These are phyloP conservation scores for Encarsia formosa DNA, from an alignment of 2,888 invertebrate genomes.

Conservation along the genomic window DNA sequence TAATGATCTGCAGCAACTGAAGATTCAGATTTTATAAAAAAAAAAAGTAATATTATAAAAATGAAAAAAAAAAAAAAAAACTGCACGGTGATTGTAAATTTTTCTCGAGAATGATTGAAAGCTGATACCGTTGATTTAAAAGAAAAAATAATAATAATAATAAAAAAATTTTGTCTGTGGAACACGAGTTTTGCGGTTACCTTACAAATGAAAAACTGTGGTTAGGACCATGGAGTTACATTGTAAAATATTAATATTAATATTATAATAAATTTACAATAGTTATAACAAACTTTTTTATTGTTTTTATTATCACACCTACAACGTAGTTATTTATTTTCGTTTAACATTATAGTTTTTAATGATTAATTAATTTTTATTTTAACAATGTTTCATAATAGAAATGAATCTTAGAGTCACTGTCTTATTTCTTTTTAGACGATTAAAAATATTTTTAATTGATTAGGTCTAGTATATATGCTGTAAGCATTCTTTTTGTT, in stretches of 20 bases:
- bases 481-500: no score
- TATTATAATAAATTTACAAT: constrained; percentile 31
- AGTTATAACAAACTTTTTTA: constrained; percentile 28
- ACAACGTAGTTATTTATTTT: background rate
- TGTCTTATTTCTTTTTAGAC: no score
- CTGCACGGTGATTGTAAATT: constrained; percentile 19
- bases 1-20: no score
- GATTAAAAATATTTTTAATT: no score
- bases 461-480: no score
- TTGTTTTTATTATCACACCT: background rate
- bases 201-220: constrained; percentile 26
- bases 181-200: constrained; percentile 26
- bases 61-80: background rate
- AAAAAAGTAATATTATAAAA: background rate
- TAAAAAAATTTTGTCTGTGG: constrained; percentile 26
- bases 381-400: no score
- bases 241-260: constrained; percentile 30
- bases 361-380: no score
- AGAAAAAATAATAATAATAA: constrained; percentile 19
- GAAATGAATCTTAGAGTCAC: no score
- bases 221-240: constrained; percentile 28
- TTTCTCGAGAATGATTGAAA: constrained; percentile 19
- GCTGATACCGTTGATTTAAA: constrained; percentile 23
- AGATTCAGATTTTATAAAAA: no score
- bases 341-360: no score